Base-by-base conservation (phyloP, 2,113 vertebrate species). In the Pseudorhombus dupliciocellatus region DNA sequence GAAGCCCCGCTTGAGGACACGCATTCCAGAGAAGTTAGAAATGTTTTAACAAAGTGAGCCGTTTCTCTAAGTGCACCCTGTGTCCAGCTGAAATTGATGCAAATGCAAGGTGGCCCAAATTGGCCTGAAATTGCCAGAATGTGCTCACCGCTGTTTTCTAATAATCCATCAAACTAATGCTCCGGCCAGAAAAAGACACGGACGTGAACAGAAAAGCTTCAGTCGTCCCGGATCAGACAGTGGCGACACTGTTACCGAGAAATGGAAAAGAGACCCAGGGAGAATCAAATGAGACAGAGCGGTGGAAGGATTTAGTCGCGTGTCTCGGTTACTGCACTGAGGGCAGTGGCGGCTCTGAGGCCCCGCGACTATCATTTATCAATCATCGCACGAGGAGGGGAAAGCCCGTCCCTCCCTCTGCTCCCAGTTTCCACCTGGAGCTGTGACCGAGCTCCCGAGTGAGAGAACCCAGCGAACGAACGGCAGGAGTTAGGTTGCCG, bases 141-240 rank as follows among this genome's bases (percentile, higher is more conserved):
- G 75, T 50, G 71, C 76, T 88, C 80, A 77, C 63, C 55, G 54
- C 71, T 88, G 22, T 90, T 92, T 89, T 87, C 80, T 56, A 84
- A 87, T 79, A 79, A 88, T 91, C 84, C 80, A 90, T 90, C 88
- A 91, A 73, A 60, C 66, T 80, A 84, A 86, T 82, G 81, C 46
- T 70, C 65, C 5, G 16, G 65, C 53, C 81, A 73, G 56, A 84
- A 80, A 81, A 73, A 55, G 26, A 37, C 42, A 26, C 42, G 12
- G 7, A 16, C 68, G 72, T 16, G 2, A 77, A 82, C 46, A 75
- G 73, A 81, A 82, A 73, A 59, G 28, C 73, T 68, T 72, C 70
- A 87, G 63, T 83, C 77, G 37, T 24, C 18, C 21, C 57, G 73
- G 59, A 84, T 87, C 16, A 48, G 75, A 91, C 86, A 91, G 70